Evolutionary conservation across 1,140 invertebrate genomes (phyloP).

Genomic region (Akabosia matsudoensis): DNA sequence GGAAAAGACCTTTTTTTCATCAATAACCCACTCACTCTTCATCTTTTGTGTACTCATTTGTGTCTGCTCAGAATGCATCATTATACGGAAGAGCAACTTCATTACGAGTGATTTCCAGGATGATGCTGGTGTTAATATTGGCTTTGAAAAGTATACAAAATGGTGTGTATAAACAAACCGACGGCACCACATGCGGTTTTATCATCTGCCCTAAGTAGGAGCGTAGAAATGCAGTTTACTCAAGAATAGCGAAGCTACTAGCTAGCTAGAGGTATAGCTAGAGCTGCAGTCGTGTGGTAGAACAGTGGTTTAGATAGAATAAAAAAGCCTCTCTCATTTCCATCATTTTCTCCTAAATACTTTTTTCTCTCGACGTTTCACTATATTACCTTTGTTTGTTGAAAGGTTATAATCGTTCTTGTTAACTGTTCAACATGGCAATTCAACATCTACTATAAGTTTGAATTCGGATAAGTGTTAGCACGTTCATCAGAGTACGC

Average conservation of each 20-base stretch:
- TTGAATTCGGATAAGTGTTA: neutral
- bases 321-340: neutral
- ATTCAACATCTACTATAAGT: neutral
- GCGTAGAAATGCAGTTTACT: neutral
- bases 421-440: neutral
- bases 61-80: conserved; percentile 4
- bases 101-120: conserved; percentile 19
- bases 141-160: conserved; percentile 21
- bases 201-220: conserved; percentile 1
- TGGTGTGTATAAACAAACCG: conserved; percentile 24
- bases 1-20: neutral
- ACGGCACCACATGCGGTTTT: conserved; percentile 20
- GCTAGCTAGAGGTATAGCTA: too few relatives aligned
- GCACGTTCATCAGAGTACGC: too few relatives aligned
- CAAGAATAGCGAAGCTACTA: neutral
- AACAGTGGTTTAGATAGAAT: neutral
- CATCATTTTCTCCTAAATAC: neutral
- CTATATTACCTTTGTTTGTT: neutral
- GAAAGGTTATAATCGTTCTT: conserved; percentile 4
- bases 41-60: neutral
- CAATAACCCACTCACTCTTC: neutral
- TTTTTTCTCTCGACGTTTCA: neutral
- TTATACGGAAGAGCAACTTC: conserved; percentile 20
- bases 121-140: conserved; percentile 21
- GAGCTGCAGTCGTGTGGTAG: neutral